Conservation (phyloP, 1,140 invertebrate species). For the Cotesia chilonis region DNA sequence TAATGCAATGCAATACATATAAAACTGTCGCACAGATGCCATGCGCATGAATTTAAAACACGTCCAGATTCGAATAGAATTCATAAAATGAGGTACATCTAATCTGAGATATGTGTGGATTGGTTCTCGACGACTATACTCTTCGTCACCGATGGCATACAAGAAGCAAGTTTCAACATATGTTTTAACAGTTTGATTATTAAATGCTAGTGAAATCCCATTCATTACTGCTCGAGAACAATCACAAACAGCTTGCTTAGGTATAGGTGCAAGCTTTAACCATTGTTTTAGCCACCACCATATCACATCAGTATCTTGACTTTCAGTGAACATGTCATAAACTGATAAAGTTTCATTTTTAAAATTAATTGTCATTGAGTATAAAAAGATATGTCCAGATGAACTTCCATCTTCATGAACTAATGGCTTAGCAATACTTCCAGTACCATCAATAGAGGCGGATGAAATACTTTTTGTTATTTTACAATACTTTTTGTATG, state of each 20-base stretch:
- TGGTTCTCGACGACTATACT: not conserved
- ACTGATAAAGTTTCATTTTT: slow-evolving; percentile 39
- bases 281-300: slow-evolving; percentile 19
- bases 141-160: not conserved
- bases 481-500: slow-evolving; percentile 30
- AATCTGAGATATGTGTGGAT: slow-evolving; percentile 8
- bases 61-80: not conserved
- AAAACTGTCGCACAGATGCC: slow-evolving; percentile 1
- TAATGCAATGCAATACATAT: slow-evolving; percentile 17
- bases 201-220: slow-evolving; percentile 29
- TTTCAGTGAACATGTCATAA: slow-evolving; percentile 36
- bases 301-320: slow-evolving; percentile 27
- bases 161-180: slow-evolving; percentile 25
- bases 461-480: slow-evolving; percentile 2
- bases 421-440: slow-evolving; percentile 23
- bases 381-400: slow-evolving; percentile 36
- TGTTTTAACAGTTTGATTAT: slow-evolving; percentile 7
- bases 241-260: slow-evolving; percentile 29
- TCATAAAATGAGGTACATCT: slow-evolving; percentile 21
- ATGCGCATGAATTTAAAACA: not conserved
- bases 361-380: slow-evolving; percentile 36
- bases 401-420: slow-evolving; percentile 1
- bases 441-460: slow-evolving; percentile 28
- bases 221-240: slow-evolving; percentile 30
- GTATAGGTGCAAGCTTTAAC: slow-evolving; percentile 13